These are phyloP conservation scores for Noctua pronuba DNA, from an alignment of 2,888 invertebrate species.

Conservation along the genomic window DNA sequence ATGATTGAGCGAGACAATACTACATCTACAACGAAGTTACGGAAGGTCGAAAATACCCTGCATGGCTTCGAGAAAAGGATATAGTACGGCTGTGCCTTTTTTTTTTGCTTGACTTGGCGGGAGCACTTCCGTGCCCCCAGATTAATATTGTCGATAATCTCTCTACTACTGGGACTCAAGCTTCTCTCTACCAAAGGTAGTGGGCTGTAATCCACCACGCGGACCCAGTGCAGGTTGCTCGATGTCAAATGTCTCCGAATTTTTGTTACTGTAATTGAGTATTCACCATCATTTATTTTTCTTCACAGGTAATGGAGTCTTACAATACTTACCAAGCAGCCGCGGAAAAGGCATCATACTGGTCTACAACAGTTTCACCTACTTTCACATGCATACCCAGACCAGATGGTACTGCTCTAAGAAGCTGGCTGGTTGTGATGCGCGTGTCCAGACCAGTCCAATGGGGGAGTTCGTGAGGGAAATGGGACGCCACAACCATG, in stretches of 20 bases:
- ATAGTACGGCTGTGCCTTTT: too few species aligned
- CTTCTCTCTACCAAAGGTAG: background rate
- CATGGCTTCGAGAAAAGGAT: too few species aligned
- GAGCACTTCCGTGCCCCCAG: too few species aligned
- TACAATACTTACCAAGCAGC: conserved; percentile 55
- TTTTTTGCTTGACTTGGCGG: too few species aligned
- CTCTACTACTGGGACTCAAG: background rate
- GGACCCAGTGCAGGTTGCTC: background rate
- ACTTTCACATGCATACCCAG: conserved; percentile 68
- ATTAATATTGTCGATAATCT: background rate
- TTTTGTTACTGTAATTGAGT: background rate
- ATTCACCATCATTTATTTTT: conserved; percentile 18
- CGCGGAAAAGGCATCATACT: conserved; percentile 51
- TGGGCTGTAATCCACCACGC: background rate
- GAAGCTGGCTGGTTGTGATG: conserved; percentile 71
- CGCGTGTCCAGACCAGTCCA: conserved; percentile 60
- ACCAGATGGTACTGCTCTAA: conserved; percentile 78
- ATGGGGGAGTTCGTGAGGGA: conserved; percentile 43
- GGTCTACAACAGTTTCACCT: conserved; percentile 64
- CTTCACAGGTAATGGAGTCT: conserved; percentile 28
- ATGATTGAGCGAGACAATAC: background rate
- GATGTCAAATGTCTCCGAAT: background rate
- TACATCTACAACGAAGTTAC: too few species aligned
- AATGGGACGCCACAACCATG: conserved; percentile 48
- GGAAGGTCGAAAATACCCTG: too few species aligned